phyloP scores from a whole-genome alignment of 2,113 vertebrate genomes.

The Takifugu flavidus region DNA sequence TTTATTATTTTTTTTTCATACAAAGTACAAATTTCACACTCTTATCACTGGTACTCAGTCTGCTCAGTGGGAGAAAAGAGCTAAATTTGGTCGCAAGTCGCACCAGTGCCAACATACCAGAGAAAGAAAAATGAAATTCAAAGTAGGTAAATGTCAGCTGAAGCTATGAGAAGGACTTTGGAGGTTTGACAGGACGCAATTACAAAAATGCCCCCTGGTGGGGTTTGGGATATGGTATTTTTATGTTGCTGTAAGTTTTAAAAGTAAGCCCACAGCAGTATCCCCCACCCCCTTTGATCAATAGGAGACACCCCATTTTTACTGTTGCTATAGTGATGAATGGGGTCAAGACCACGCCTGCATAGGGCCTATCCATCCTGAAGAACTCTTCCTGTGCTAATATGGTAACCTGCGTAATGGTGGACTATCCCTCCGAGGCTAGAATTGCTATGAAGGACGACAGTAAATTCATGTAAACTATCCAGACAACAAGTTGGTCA shows the following conservation, averaged over 20 bases:
- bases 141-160: slow-evolving; percentile 64
- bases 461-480: background rate
- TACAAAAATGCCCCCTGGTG: slow-evolving; percentile 58
- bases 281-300: slow-evolving; percentile 59
- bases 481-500: too few species aligned
- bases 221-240: slow-evolving; percentile 62
- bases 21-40: slow-evolving; percentile 41
- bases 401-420: slow-evolving; percentile 25
- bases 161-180: slow-evolving; percentile 67
- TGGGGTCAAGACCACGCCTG: slow-evolving; percentile 56
- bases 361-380: slow-evolving; percentile 27
- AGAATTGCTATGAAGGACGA: too few species aligned
- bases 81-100: slow-evolving; percentile 62
- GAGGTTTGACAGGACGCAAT: slow-evolving; percentile 71
- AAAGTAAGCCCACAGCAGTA: slow-evolving; percentile 42
- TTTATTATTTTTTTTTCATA: slow-evolving; percentile 9
- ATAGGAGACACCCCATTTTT: slow-evolving; percentile 30
- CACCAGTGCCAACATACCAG: slow-evolving; percentile 64
- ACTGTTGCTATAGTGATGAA: slow-evolving; percentile 38
- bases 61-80: slow-evolving; percentile 44
- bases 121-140: slow-evolving; percentile 68
- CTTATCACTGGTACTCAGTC: slow-evolving; percentile 36
- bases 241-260: slow-evolving; percentile 56
- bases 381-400: slow-evolving; percentile 12
- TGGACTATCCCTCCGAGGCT: slow-evolving; percentile 1